phyloP scores from a whole-genome alignment of 2,888 invertebrate species.

The Philaethria dido region DNA sequence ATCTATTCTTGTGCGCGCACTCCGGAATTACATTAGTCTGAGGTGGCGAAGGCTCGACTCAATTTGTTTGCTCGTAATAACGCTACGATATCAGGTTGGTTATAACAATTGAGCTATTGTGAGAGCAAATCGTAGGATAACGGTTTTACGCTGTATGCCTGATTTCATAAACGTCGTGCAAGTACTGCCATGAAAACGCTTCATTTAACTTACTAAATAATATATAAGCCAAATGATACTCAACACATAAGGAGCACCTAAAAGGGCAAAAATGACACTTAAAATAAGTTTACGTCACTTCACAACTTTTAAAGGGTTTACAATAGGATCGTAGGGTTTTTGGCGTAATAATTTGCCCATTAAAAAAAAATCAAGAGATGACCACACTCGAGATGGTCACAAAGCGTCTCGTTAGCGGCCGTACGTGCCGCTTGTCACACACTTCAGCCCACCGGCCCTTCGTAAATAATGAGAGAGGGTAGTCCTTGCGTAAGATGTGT shows the following conservation, averaged over 20 bases:
- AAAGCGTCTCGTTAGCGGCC: slow-evolving; percentile 83
- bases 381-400: slow-evolving; percentile 81
- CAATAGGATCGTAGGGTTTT: slow-evolving; percentile 51
- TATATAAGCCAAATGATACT: not conserved
- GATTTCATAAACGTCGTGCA: slow-evolving; percentile 61
- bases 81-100: slow-evolving; percentile 78
- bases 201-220: not conserved
- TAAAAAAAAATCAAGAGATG: slow-evolving; percentile 80
- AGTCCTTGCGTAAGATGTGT: slow-evolving; percentile 60
- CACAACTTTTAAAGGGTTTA: slow-evolving; percentile 67
- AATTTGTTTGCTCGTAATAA: slow-evolving; percentile 83
- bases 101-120: slow-evolving; percentile 84
- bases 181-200: not conserved
- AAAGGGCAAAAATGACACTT: not conserved
- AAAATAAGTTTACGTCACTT: slow-evolving; percentile 7
- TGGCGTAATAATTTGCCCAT: slow-evolving; percentile 78
- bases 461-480: slow-evolving; percentile 82
- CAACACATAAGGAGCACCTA: too few species aligned
- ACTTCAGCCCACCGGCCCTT: slow-evolving; percentile 81
- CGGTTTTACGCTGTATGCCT: slow-evolving; percentile 73
- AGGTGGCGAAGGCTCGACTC: slow-evolving; percentile 84
- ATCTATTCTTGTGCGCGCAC: slow-evolving; percentile 83
- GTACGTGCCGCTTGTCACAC: slow-evolving; percentile 82
- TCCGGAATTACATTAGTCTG: slow-evolving; percentile 83
- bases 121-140: slow-evolving; percentile 77